Conservation (phyloP, 2,113 vertebrate genomes). For the Toxostoma redivivum region DNA sequence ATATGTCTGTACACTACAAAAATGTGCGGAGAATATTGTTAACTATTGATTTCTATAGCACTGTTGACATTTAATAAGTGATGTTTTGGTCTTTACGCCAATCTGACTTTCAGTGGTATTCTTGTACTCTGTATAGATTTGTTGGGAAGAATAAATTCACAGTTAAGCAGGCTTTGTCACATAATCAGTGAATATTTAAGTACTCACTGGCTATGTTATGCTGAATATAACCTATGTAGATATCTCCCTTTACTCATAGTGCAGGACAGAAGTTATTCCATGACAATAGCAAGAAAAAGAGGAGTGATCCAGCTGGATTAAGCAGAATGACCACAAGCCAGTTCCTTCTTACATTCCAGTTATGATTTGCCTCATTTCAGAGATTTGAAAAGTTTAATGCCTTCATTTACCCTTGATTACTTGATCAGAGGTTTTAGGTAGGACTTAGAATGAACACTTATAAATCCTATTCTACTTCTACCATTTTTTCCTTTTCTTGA, state of each 20-base stretch:
- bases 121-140: not conserved
- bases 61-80: not conserved
- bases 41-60: not conserved
- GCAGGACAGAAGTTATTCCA: not conserved
- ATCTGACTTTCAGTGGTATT: not conserved
- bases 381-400: not conserved
- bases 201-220: not conserved
- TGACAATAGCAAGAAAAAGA: not conserved
- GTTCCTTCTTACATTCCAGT: not conserved
- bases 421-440: not conserved
- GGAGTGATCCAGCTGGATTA: not conserved
- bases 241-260: accelerated
- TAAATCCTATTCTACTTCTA: not conserved
- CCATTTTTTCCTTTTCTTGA: not conserved
- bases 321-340: not conserved
- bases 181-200: not conserved
- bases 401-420: not conserved
- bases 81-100: not conserved
- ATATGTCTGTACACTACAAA: not conserved
- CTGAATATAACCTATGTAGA: not conserved
- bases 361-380: not conserved
- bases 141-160: not conserved
- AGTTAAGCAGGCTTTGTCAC: not conserved
- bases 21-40: not conserved
- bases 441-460: not conserved